Evolutionary conservation across 2,113 vertebrate species (phyloP).

Genomic region (Etheostoma spectabile): DNA sequence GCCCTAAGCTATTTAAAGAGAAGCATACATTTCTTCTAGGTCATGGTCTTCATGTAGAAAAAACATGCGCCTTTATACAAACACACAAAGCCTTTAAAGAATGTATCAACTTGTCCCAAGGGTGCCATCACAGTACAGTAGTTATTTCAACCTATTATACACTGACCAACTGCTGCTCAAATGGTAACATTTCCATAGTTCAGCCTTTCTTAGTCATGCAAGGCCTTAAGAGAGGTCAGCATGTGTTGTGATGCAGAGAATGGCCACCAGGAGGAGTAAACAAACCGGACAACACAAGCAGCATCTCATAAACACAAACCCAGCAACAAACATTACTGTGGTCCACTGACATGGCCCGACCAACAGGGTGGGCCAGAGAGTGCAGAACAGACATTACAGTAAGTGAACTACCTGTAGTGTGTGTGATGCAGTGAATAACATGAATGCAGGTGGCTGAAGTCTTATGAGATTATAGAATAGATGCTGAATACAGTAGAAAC

Average conservation of each 20-base stretch:
- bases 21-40: not conserved
- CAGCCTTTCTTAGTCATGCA: not conserved
- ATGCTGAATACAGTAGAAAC: not conserved
- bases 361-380: conserved; percentile 79
- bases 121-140: not conserved
- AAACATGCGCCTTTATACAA: not conserved
- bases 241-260: conserved; percentile 81
- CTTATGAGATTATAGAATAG: not conserved
- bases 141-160: too few relatives aligned
- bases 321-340: conserved; percentile 47
- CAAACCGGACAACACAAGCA: conserved; percentile 83
- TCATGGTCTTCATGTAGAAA: not conserved
- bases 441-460: conserved; percentile 37
- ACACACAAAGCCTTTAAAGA: not conserved
- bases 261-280: conserved; percentile 89
- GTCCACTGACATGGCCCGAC: conserved; percentile 54
- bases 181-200: not conserved
- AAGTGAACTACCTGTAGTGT: not conserved
- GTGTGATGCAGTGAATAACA: not conserved
- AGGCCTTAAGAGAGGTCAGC: conserved; percentile 44
- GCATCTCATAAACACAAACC: conserved; percentile 69
- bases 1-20: not conserved
- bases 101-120: not conserved
- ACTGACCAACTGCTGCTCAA: not conserved
- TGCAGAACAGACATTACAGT: conserved; percentile 23